Evolutionary conservation across 2,113 vertebrate species (phyloP).

Genomic region (Lonchura striata): DNA sequence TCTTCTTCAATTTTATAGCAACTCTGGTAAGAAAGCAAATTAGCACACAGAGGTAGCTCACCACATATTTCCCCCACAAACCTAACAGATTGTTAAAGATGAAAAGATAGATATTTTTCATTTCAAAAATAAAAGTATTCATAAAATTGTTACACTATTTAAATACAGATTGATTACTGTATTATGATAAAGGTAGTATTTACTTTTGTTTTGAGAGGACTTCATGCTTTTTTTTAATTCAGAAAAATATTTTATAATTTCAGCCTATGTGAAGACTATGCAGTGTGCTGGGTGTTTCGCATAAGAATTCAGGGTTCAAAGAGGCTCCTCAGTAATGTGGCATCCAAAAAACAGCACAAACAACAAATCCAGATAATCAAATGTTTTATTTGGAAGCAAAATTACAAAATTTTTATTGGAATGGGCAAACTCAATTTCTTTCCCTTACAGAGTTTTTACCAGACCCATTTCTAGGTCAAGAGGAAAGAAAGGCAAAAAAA

Average conservation of each 20-base stretch:
- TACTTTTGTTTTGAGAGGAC: not conserved
- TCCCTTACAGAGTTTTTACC: not conserved
- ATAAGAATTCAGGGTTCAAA: not conserved
- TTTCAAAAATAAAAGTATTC: not conserved
- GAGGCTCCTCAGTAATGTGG: accelerated
- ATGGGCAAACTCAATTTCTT: not conserved
- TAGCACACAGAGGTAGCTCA: not conserved
- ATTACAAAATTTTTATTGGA: not conserved
- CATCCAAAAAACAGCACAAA: not conserved
- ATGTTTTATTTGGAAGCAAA: not conserved
- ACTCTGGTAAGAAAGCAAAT: not conserved
- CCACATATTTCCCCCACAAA: not conserved
- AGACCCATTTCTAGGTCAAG: not conserved
- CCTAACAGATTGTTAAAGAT: not conserved
- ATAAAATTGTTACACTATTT: not conserved
- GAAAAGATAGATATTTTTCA: not conserved
- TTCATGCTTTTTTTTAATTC: not conserved
- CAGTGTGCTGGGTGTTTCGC: not conserved
- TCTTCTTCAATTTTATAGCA: not conserved
- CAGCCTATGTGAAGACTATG: not conserved
- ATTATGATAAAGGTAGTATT: not conserved
- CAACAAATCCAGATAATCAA: not conserved
- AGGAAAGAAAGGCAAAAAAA: not conserved
- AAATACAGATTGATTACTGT: not conserved
- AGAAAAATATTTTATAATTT: not conserved